Percentiles rank a stretch among this genome's conserved stretches.
Evolutionary conservation across 2,888 invertebrate species (phyloP).

Genomic region (Diplolepis rosae): DNA sequence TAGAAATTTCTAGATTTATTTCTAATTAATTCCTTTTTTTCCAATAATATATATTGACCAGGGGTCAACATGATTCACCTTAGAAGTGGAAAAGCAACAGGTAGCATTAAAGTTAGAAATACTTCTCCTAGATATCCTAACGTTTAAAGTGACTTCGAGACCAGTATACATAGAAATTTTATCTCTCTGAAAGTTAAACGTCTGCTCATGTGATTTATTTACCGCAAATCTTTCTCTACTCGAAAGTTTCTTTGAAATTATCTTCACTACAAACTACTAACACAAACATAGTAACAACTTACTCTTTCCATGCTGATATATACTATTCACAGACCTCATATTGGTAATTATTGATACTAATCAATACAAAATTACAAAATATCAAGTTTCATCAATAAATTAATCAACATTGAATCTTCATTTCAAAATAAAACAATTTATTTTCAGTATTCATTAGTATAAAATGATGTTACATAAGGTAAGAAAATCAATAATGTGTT

Average conservation of each 20-base stretch:
- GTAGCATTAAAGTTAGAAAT: slow-evolving; percentile 22
- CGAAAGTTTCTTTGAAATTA: not conserved
- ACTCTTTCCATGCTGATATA: no score
- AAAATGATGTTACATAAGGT: no score
- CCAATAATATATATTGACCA: not conserved
- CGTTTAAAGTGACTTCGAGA: slow-evolving; percentile 6
- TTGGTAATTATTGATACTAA: no score
- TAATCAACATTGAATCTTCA: no score
- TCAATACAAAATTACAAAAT: no score
- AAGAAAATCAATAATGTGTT: no score
- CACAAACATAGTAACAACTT: no score
- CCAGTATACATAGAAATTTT: slow-evolving; percentile 11
- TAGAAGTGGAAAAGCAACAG: slow-evolving; percentile 18
- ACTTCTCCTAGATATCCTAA: slow-evolving; percentile 22
- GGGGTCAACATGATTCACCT: slow-evolving; percentile 15
- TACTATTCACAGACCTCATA: no score
- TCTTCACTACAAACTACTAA: not conserved
- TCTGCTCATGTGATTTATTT: slow-evolving; percentile 14
- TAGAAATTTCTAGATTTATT: not conserved
- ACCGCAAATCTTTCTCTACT: not conserved
- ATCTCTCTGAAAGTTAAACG: slow-evolving; percentile 21
- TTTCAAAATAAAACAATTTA: no score
- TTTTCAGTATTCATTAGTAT: no score
- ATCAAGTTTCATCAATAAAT: no score
- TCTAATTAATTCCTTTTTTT: not conserved